A percentile compares a stretch with the other conserved stretches of the same genome.
Conservation (phyloP, 2,113 vertebrate genomes). For the Vireo altiloquus region DNA sequence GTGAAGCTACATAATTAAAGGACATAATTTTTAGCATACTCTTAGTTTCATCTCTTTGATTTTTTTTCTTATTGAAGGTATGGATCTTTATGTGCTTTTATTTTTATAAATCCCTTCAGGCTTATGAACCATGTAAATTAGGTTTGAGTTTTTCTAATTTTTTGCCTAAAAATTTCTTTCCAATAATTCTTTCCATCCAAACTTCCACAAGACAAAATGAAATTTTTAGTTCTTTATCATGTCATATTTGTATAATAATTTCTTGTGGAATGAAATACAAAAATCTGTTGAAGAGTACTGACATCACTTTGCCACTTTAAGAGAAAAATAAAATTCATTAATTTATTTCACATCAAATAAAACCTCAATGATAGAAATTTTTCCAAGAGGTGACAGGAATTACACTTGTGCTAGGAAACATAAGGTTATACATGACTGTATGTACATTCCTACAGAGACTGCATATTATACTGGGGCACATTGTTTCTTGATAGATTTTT, state of each 20-base stretch:
- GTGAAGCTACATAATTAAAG: neutral
- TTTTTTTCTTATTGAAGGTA: neutral
- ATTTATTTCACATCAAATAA: neutral
- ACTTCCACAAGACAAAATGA: neutral
- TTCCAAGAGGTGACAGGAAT: neutral
- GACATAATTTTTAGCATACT: neutral
- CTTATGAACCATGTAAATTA: conserved; percentile 8
- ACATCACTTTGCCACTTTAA: neutral
- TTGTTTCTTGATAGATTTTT: neutral
- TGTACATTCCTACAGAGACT: neutral
- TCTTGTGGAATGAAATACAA: neutral
- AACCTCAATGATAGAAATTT: neutral
- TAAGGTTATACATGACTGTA: neutral
- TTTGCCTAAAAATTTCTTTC: neutral
- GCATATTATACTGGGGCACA: neutral
- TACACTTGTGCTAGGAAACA: neutral
- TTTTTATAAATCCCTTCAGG: conserved; percentile 22
- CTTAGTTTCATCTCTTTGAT: neutral
- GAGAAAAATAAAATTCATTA: neutral
- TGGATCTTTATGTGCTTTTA: neutral
- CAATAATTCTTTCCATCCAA: neutral
- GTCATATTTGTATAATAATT: neutral
- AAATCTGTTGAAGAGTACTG: neutral
- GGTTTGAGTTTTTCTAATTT: neutral
- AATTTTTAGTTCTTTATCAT: neutral